These are phyloP conservation scores for Corythaixoides concolor DNA, from an alignment of 2,113 vertebrate species.

Conservation along the genomic window DNA sequence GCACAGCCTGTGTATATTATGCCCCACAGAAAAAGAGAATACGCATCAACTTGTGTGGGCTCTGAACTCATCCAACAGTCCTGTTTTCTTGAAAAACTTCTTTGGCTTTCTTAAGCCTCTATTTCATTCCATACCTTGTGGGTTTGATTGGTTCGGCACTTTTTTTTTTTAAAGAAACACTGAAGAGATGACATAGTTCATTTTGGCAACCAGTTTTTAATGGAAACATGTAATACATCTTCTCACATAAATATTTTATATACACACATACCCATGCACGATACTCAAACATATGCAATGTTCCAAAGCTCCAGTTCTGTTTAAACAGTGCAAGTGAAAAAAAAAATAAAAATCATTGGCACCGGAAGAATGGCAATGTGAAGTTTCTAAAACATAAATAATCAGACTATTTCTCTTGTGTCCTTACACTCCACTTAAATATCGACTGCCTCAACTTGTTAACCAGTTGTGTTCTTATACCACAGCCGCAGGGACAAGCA, in stretches of 20 bases:
- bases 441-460: background rate
- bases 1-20: background rate
- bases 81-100: background rate
- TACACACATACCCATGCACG: background rate
- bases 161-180: background rate
- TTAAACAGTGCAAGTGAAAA: background rate
- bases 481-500: background rate
- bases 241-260: constrained; percentile 14
- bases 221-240: background rate
- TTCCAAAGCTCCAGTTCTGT: background rate
- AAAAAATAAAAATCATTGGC: background rate
- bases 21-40: background rate
- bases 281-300: background rate
- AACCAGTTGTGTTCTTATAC: background rate
- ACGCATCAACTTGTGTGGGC: background rate
- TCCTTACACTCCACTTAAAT: background rate
- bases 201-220: constrained; percentile 24
- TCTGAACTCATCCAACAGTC: background rate
- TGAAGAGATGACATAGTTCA: background rate
- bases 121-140: background rate
- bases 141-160: background rate
- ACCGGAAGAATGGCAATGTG: background rate
- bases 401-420: background rate
- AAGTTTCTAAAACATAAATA: background rate
- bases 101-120: background rate